These are phyloP conservation scores for Babyrousa celebensis DNA, from an alignment of 2,797 vertebrate genomes.

Conservation along the genomic window DNA sequence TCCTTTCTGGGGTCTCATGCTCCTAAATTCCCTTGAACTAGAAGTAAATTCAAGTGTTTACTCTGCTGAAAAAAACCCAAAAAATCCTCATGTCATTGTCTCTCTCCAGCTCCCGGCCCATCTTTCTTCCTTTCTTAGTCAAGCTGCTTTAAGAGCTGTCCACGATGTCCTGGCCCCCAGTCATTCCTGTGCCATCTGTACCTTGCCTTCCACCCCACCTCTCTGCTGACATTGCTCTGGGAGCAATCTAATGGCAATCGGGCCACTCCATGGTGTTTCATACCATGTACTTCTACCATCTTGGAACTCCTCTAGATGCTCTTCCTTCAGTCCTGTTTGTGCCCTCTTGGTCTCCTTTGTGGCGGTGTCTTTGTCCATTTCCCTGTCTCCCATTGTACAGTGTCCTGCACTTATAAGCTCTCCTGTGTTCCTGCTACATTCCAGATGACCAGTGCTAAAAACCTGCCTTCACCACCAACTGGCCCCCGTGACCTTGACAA, in stretches of 20 bases:
- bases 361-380: not conserved
- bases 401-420: too few species aligned
- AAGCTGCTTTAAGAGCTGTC: not conserved
- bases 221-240: not conserved
- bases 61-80: not conserved
- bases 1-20: not conserved
- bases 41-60: not conserved
- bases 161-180: not conserved
- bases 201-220: rapidly evolving
- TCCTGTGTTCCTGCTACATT: not conserved
- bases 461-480: not conserved
- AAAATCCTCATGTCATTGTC: not conserved
- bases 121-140: not conserved
- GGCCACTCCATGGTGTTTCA: not conserved
- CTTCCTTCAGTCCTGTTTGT: not conserved
- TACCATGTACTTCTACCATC: not conserved
- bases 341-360: not conserved
- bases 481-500: not conserved
- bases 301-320: not conserved
- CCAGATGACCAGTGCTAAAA: not conserved
- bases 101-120: not conserved
- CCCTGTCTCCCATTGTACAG: not conserved
- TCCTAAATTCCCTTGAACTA: not conserved
- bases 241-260: too few species aligned
- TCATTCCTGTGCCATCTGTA: too few species aligned